Evolutionary conservation across 2,113 vertebrate species (phyloP).

Genomic region (Shinisaurus crocodilurus): DNA sequence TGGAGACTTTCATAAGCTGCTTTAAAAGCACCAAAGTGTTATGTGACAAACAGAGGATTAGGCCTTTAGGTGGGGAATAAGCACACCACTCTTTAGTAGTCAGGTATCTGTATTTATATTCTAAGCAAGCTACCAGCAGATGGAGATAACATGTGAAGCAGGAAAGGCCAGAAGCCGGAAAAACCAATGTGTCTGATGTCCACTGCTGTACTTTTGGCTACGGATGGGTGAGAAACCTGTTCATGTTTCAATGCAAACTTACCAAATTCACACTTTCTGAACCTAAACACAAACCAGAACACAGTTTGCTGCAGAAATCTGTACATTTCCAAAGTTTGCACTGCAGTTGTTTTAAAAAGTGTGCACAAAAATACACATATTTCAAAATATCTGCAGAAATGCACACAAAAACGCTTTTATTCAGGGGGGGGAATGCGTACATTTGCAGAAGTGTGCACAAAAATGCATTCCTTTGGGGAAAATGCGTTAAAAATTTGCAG

Average conservation of each 20-base stretch:
- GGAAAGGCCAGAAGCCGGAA: background rate
- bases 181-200: background rate
- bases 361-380: no score
- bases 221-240: no score
- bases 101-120: background rate
- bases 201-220: background rate
- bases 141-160: background rate
- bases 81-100: background rate
- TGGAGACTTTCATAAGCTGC: slow-evolving; percentile 23
- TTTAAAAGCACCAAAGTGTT: background rate
- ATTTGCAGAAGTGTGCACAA: no score
- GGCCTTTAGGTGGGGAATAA: background rate
- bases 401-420: no score
- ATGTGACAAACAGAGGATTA: slow-evolving; percentile 34
- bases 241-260: no score
- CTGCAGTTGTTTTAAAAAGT: no score
- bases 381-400: no score
- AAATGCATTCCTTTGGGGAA: no score
- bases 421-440: no score
- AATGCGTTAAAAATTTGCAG: no score
- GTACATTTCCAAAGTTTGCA: no score
- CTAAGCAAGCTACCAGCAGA: background rate
- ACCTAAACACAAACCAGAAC: background rate
- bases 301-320: no score
- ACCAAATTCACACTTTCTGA: background rate